These are phyloP conservation scores for Papilio aristodemus DNA, from an alignment of 1,140 invertebrate genomes.

Conservation along the genomic window DNA sequence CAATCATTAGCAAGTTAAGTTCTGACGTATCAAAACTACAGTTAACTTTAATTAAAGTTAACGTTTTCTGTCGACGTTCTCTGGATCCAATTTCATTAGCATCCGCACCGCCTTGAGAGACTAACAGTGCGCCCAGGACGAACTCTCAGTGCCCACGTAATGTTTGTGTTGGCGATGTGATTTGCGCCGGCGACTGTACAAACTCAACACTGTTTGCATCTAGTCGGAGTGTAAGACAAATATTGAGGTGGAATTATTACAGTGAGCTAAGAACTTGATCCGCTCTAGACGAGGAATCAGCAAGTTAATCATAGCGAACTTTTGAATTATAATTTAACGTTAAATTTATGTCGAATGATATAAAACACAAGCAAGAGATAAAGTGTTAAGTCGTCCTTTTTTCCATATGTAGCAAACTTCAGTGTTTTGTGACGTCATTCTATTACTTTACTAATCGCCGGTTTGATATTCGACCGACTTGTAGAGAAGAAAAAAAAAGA, in stretches of 20 bases:
- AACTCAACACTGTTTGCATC: constrained; percentile 21
- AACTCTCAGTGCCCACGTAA: background rate
- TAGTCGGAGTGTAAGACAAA: constrained; percentile 30
- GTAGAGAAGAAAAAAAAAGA: too few species aligned
- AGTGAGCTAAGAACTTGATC: constrained; percentile 16
- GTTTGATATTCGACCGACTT: too few species aligned
- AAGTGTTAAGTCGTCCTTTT: too few species aligned
- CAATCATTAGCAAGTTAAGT: background rate
- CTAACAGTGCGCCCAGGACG: constrained; percentile 6
- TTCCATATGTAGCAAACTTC: too few species aligned
- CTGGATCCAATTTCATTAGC: constrained; percentile 18
- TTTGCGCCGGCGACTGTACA: constrained; percentile 26
- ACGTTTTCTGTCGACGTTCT: constrained; percentile 1
- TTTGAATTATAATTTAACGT: background rate
- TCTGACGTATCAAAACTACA: background rate
- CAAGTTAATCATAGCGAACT: constrained; percentile 1
- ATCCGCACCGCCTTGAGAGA: background rate
- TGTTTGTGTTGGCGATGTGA: constrained; percentile 30
- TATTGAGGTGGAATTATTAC: constrained; percentile 27
- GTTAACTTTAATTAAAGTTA: constrained; percentile 19
- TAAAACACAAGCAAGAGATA: too few species aligned
- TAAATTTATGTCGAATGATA: too few species aligned
- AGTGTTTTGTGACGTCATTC: too few species aligned
- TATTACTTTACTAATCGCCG: too few species aligned
- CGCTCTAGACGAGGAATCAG: background rate